phyloP scores from a whole-genome alignment of 1,140 invertebrate genomes.

The Brachionus paranguensis region DNA sequence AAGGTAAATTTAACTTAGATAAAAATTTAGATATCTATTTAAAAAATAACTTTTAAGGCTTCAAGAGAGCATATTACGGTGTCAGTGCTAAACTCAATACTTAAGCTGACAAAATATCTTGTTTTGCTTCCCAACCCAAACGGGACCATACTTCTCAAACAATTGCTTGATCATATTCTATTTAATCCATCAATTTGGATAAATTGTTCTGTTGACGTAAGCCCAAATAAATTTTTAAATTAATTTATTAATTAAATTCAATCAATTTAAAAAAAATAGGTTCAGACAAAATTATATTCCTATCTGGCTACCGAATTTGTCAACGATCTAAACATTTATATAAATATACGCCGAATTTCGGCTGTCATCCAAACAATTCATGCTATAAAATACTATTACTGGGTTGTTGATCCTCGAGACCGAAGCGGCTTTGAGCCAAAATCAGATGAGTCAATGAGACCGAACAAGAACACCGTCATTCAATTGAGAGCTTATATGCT shows the following conservation, averaged over 20 bases:
- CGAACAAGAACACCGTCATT: constrained; percentile 84
- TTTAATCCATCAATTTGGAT: constrained; percentile 99
- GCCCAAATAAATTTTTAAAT: neutral
- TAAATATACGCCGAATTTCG: constrained; percentile 86
- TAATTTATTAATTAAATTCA: neutral
- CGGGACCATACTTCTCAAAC: constrained; percentile 87
- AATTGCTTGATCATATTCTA: constrained; percentile 94
- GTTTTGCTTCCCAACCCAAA: constrained; percentile 84
- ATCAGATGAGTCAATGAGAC: constrained; percentile 68
- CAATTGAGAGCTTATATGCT: constrained; percentile 88
- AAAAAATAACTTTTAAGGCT: constrained; percentile 56
- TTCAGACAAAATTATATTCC: constrained; percentile 88
- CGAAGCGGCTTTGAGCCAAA: constrained; percentile 91
- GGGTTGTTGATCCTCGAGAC: constrained; percentile 87
- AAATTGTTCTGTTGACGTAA: constrained; percentile 78
- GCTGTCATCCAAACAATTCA: constrained; percentile 96
- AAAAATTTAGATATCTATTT: neutral
- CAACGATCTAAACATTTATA: constrained; percentile 92
- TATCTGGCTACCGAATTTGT: constrained; percentile 96
- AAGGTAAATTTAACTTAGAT: constrained; percentile 56
- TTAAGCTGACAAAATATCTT: constrained; percentile 89
- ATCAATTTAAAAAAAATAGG: neutral
- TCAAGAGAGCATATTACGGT: constrained; percentile 85
- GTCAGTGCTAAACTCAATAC: constrained; percentile 83
- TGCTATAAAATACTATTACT: constrained; percentile 97